Conservation (phyloP, 2,113 vertebrate species). For the Gambusia holbrooki region DNA sequence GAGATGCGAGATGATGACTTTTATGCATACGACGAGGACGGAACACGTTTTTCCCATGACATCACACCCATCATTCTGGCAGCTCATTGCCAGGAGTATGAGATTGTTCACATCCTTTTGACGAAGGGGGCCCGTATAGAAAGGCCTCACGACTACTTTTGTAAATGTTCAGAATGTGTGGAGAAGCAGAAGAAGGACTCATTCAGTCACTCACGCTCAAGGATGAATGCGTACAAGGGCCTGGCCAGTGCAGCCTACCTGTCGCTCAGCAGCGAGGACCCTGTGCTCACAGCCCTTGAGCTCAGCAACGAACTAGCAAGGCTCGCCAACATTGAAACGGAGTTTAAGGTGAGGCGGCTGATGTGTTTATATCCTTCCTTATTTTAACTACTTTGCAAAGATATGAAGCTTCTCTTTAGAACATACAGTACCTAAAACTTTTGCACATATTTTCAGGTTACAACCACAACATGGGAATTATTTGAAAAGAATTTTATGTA, state of each 20-base stretch:
- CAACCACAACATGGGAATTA: too few relatives aligned
- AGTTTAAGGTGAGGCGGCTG: conserved; percentile 90
- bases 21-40: conserved; percentile 95
- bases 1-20: conserved; percentile 94
- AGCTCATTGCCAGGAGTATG: conserved; percentile 96
- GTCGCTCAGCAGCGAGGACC: conserved; percentile 95
- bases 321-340: conserved; percentile 97
- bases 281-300: conserved; percentile 93
- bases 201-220: conserved; percentile 94
- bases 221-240: conserved; percentile 98
- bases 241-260: conserved; percentile 95
- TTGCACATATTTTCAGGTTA: too few relatives aligned
- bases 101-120: conserved; percentile 95
- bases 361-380: not conserved
- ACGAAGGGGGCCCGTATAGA: conserved; percentile 93
- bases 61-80: conserved; percentile 94
- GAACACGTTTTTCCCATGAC: conserved; percentile 95
- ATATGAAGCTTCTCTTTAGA: too few relatives aligned
- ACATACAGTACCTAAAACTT: too few relatives aligned
- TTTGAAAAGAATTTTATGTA: too few relatives aligned
- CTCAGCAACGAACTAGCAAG: conserved; percentile 97
- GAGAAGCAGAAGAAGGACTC: conserved; percentile 94
- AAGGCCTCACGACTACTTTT: conserved; percentile 96
- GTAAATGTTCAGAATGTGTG: conserved; percentile 90
- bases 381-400: too few relatives aligned